Conservation (phyloP, 2,113 vertebrate genomes). For the Salvator merianae region DNA sequence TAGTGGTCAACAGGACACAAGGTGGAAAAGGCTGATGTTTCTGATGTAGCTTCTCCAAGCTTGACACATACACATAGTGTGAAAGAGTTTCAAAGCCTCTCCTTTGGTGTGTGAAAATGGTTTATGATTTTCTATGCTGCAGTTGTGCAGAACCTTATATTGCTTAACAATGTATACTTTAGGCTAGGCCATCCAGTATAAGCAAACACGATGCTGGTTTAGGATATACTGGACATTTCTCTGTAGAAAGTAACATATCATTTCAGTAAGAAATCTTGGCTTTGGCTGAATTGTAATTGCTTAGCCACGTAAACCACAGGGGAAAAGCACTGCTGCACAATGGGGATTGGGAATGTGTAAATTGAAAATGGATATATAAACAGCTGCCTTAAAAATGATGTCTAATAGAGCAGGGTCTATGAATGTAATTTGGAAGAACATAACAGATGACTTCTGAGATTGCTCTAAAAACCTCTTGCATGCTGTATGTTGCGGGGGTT, state of each 20-base stretch:
- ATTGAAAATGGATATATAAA: neutral
- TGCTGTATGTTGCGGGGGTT: neutral
- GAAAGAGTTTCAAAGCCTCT: neutral
- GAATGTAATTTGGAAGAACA: conserved; percentile 1
- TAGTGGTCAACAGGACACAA: no score
- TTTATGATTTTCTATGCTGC: neutral
- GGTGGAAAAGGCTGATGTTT: no score
- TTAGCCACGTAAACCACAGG: conserved; percentile 40
- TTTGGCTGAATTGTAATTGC: conserved; percentile 35
- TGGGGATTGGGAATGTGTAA: neutral
- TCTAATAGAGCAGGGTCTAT: neutral
- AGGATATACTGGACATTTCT: conserved; percentile 9
- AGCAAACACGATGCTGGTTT: neutral
- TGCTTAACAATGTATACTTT: neutral
- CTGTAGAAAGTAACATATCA: neutral
- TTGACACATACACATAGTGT: neutral
- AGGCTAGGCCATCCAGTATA: neutral
- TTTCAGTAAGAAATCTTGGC: neutral
- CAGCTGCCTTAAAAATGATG: conserved; percentile 22
- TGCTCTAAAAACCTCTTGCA: neutral
- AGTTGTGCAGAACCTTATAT: neutral
- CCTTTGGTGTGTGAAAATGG: neutral
- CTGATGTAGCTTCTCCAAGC: no score
- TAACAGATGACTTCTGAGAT: neutral
- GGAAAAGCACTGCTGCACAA: conserved; percentile 41